Evolutionary conservation across 2,888 invertebrate genomes (phyloP).

Genomic region (Heliconius charithonia): DNA sequence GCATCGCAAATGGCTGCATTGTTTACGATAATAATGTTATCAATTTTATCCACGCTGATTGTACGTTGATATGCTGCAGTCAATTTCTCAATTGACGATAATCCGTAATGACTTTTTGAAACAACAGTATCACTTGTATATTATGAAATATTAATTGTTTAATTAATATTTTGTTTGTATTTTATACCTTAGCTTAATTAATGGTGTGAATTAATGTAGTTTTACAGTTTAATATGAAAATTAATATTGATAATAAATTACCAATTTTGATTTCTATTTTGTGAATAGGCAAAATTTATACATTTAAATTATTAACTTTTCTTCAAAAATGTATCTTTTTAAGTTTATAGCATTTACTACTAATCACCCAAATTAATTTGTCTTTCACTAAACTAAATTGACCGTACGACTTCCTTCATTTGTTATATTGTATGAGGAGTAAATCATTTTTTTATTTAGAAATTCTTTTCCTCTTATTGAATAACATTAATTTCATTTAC

Average conservation of each 20-base stretch:
- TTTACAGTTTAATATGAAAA: too few relatives aligned
- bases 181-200: not conserved
- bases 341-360: not conserved
- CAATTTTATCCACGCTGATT: conserved; percentile 17
- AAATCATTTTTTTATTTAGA: not conserved
- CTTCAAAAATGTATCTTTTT: too few relatives aligned
- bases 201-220: not conserved
- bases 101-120: conserved; percentile 22
- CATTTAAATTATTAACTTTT: not conserved
- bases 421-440: not conserved
- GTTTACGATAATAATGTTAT: conserved; percentile 37
- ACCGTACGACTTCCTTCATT: not conserved
- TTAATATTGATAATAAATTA: too few relatives aligned
- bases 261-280: not conserved
- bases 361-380: not conserved
- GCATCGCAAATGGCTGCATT: conserved; percentile 32
- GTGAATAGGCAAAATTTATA: not conserved
- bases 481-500: conserved; percentile 45
- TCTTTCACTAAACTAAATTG: not conserved
- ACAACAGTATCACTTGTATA: conserved; percentile 13
- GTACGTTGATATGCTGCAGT: conserved; percentile 25
- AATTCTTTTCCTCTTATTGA: not conserved
- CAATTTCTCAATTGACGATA: conserved; percentile 15
- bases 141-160: conserved; percentile 5
- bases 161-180: not conserved